Percentiles rank a stretch among this genome's conserved stretches.
These are phyloP conservation scores for Acipenser ruthenus DNA, from an alignment of 2,797 vertebrate species.

Conservation along the genomic window DNA sequence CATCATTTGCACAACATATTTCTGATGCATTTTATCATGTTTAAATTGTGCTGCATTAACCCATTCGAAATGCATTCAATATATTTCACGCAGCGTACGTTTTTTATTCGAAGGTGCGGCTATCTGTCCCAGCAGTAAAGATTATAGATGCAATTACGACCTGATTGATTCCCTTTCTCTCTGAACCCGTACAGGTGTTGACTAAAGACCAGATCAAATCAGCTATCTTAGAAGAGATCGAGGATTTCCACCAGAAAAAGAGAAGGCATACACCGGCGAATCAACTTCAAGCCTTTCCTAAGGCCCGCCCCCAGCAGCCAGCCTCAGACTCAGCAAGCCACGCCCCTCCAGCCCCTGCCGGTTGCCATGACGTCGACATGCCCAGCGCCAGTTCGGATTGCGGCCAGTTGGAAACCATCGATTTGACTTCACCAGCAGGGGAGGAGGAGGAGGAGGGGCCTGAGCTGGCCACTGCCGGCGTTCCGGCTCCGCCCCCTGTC, in stretches of 20 bases:
- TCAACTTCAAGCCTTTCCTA: slow-evolving; percentile 39
- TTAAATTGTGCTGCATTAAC: too few species aligned
- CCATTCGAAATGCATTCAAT: too few species aligned
- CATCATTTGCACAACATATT: too few species aligned
- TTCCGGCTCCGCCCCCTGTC: slow-evolving; percentile 35
- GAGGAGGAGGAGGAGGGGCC: slow-evolving; percentile 26
- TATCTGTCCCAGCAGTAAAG: too few species aligned
- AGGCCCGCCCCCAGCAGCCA: slow-evolving; percentile 28
- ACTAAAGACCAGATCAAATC: slow-evolving; percentile 82
- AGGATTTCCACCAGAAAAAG: slow-evolving; percentile 78
- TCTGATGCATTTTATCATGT: too few species aligned
- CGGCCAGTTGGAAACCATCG: slow-evolving; percentile 67
- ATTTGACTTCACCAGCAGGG: slow-evolving; percentile 59
- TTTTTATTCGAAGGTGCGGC: too few species aligned
- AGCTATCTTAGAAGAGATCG: slow-evolving; percentile 83
- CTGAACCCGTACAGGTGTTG: slow-evolving; percentile 21
- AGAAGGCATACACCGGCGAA: slow-evolving; percentile 60
- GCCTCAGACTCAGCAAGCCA: slow-evolving; percentile 32
- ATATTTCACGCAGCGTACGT: too few species aligned
- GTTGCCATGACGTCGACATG: slow-evolving; percentile 77
- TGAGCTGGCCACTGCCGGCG: slow-evolving; percentile 24
- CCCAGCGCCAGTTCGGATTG: slow-evolving; percentile 65
- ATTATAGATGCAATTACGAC: too few species aligned
- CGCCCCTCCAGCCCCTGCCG: slow-evolving; percentile 42
- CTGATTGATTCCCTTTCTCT: too few species aligned